These are phyloP conservation scores for Lutjanus campechanus DNA, from an alignment of 2,797 vertebrate genomes.

Conservation along the genomic window DNA sequence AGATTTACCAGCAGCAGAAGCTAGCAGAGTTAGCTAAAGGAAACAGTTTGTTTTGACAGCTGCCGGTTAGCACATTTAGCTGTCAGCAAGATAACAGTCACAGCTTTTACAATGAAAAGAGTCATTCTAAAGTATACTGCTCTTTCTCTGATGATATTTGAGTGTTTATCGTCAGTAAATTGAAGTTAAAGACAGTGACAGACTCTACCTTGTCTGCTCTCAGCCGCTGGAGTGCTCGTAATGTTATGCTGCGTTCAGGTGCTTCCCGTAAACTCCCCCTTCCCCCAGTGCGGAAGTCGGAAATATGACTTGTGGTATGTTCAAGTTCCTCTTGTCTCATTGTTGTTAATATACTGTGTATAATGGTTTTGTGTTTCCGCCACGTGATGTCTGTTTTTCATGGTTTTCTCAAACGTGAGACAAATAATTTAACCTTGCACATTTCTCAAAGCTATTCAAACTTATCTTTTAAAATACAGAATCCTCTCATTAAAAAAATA, in stretches of 20 bases:
- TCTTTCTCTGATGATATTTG: background rate
- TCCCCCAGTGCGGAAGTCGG: conserved; percentile 27
- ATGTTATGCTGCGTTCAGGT: conserved; percentile 54
- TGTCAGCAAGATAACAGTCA: background rate
- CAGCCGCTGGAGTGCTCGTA: conserved; percentile 34
- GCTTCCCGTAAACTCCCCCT: conserved; percentile 36
- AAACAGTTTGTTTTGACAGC: conserved; percentile 66
- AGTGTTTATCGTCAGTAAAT: background rate
- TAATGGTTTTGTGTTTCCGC: too few relatives aligned
- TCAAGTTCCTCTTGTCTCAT: background rate
- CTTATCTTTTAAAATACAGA: background rate
- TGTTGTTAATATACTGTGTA: background rate
- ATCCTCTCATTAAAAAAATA: background rate
- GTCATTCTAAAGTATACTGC: rapidly evolving
- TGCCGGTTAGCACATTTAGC: conserved; percentile 34
- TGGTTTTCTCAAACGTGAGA: background rate
- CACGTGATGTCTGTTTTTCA: background rate
- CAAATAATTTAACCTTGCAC: background rate
- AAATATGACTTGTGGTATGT: conserved; percentile 29
- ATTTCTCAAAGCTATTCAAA: background rate
- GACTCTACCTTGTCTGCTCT: conserved; percentile 41
- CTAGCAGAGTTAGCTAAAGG: conserved; percentile 63
- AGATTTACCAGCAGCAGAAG: conserved; percentile 28
- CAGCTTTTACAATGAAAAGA: background rate
- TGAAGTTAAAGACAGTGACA: conserved; percentile 8